Evolutionary conservation across 2,888 invertebrate genomes (phyloP), one percentile per base, ranked within the genome.

Genomic region (Polydrusus pterygomalis): DNA sequence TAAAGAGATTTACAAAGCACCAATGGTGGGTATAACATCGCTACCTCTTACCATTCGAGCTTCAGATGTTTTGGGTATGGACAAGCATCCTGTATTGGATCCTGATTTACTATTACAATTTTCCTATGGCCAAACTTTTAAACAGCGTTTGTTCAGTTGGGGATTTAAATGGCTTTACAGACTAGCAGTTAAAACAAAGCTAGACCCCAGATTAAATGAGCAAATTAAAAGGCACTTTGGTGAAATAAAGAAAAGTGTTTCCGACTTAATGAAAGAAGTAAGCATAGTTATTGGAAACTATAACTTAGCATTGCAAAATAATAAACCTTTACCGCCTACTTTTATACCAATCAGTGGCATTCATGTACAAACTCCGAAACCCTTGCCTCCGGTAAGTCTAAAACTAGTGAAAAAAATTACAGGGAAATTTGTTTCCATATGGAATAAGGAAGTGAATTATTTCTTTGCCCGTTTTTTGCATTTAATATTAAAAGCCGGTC

Each of bases 11-110:
- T 87, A 83, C 73, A 82, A 85, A 5, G 85, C 84, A 69, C 86
- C 87, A 5, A 82, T 86, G 79, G 82, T 87, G 49, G 86, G 85
- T 25, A 80, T 87, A 6, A 74, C 80, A 17, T 85, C 86, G 3
- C 40, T 86, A 17, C 84, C 83, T 20, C 74, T 82, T 13, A 82
- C 80, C 10, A 70, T 78, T 11, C 67, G 62, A 54, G 81, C 77
- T 0, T 80, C 83, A 56, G 83, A 84, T 54, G 60, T 80, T 1
- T 77, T 86, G 3, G 86, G 86, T 15, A 85, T 84, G 77, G 84
- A 84, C 0, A 81, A 80, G 18, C 84, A 86, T 80, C 86, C 87
- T 6, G 81, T 86, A 0, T 77, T 87, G 40, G 83, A 85, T 49
- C 86, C 87, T 11, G 84, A 85, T 64, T 51, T 84, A 3, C 75